These are phyloP conservation scores for Percopsis omiscomaycus DNA, from an alignment of 2,797 vertebrate species.

Conservation along the genomic window DNA sequence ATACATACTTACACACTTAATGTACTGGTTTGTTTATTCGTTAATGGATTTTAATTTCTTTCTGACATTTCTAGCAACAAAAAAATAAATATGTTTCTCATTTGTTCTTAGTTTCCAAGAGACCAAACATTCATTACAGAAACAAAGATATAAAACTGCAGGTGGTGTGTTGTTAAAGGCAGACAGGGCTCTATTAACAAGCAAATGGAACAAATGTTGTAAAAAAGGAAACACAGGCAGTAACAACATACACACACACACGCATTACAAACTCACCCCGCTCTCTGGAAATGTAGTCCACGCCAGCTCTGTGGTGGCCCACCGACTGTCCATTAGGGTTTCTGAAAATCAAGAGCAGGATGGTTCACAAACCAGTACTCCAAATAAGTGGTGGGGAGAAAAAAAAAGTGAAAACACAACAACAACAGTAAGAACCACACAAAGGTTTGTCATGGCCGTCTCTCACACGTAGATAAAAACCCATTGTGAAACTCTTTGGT, in stretches of 20 bases:
- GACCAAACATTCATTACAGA: slow-evolving; percentile 64
- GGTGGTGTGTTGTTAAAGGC: slow-evolving; percentile 64
- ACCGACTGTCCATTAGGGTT: slow-evolving; percentile 98
- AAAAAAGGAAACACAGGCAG: slow-evolving; percentile 8
- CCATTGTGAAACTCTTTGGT: slow-evolving; percentile 39
- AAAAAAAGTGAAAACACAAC: background rate
- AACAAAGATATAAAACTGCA: slow-evolving; percentile 74
- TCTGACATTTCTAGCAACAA: slow-evolving; percentile 6
- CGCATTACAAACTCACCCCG: slow-evolving; percentile 82
- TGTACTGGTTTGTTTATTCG: slow-evolving; percentile 8
- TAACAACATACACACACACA: slow-evolving; percentile 9
- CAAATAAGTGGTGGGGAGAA: slow-evolving; percentile 32
- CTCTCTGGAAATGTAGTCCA: slow-evolving; percentile 97
- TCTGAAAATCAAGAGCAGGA: slow-evolving; percentile 80
- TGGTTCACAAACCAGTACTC: slow-evolving; percentile 39
- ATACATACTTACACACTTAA: too few species aligned
- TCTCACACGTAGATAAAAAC: slow-evolving; percentile 30
- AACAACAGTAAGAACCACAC: slow-evolving; percentile 43
- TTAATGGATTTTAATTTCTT: too few species aligned
- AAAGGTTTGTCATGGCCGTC: slow-evolving; percentile 29
- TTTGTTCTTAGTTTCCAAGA: slow-evolving; percentile 59
- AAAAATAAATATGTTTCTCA: slow-evolving; percentile 39
- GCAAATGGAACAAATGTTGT: slow-evolving; percentile 74
- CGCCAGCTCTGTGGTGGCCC: slow-evolving; percentile 95
- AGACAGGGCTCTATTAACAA: slow-evolving; percentile 68